Conservation (phyloP, 1,140 invertebrate species). For the Marisa cornuarietis region DNA sequence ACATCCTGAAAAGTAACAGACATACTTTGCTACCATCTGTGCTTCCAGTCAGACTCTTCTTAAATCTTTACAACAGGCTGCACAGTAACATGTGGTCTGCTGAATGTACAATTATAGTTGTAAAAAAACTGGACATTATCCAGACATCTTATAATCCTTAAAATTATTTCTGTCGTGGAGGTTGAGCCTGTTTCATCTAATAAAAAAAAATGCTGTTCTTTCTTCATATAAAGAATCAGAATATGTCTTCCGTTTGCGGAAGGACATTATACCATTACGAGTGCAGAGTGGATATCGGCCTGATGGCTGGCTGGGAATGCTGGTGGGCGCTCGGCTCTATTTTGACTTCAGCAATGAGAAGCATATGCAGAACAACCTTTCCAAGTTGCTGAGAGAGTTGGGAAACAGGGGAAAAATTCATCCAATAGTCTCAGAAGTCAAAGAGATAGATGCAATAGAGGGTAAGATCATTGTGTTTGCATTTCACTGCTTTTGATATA, state of each 20-base stretch:
- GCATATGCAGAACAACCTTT: conserved; percentile 36
- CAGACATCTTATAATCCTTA: too few species aligned
- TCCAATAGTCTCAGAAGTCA: background rate
- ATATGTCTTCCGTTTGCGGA: conserved; percentile 56
- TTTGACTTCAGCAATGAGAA: conserved; percentile 54
- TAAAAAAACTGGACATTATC: too few species aligned
- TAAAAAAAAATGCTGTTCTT: background rate
- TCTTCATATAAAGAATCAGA: conserved; percentile 56
- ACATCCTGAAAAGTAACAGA: too few species aligned
- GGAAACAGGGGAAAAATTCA: conserved; percentile 39
- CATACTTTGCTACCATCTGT: too few species aligned
- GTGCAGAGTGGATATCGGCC: conserved; percentile 53
- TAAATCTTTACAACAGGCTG: too few species aligned
- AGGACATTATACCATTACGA: conserved; percentile 55
- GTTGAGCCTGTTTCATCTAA: too few species aligned
- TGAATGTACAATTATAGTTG: too few species aligned
- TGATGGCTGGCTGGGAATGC: conserved; percentile 62
- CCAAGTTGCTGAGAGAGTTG: conserved; percentile 48
- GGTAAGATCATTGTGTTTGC: background rate
- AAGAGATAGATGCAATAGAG: conserved; percentile 6
- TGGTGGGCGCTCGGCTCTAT: conserved; percentile 59
- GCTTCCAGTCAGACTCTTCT: too few species aligned
- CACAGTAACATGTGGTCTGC: too few species aligned
- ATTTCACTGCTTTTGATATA: too few species aligned
- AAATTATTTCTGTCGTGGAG: too few species aligned